Evolutionary conservation across 1,140 invertebrate species (phyloP).

Genomic region (Conopomorpha cramerella): DNA sequence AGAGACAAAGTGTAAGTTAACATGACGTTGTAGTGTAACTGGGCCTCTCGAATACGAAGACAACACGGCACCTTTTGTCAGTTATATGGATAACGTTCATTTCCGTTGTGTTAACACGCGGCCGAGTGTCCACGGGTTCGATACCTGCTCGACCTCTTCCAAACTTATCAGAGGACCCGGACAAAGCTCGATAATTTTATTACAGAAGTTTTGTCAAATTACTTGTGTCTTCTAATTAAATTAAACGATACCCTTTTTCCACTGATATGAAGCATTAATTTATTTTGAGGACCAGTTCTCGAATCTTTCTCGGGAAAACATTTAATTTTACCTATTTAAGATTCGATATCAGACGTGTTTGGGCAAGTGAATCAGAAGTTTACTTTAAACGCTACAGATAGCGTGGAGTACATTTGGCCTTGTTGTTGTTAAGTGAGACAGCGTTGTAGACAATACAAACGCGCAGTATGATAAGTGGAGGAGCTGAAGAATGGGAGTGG

Average conservation of each 20-base stretch:
- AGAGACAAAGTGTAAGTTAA: no score
- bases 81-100: conserved; percentile 49
- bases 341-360: no score
- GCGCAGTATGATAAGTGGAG: no score
- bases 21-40: no score
- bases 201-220: conserved; percentile 57
- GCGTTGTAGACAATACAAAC: no score
- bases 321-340: no score
- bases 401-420: no score
- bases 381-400: no score
- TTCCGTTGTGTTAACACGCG: conserved; percentile 44
- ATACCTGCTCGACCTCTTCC: conserved; percentile 21
- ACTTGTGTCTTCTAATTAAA: conserved; percentile 49
- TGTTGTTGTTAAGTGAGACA: no score
- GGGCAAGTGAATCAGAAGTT: no score
- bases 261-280: conserved; percentile 40
- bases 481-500: no score
- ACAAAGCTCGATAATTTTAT: conserved; percentile 57
- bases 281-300: conserved; percentile 9
- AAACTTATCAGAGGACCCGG: conserved; percentile 30
- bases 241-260: conserved; percentile 43
- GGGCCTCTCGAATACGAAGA: no score
- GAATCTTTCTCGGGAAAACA: not conserved
- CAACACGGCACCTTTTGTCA: conserved; percentile 48
- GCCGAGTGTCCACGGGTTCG: conserved; percentile 37